Evolutionary conservation across 2,113 vertebrate species (phyloP).

Genomic region (Lucifuga dentata): DNA sequence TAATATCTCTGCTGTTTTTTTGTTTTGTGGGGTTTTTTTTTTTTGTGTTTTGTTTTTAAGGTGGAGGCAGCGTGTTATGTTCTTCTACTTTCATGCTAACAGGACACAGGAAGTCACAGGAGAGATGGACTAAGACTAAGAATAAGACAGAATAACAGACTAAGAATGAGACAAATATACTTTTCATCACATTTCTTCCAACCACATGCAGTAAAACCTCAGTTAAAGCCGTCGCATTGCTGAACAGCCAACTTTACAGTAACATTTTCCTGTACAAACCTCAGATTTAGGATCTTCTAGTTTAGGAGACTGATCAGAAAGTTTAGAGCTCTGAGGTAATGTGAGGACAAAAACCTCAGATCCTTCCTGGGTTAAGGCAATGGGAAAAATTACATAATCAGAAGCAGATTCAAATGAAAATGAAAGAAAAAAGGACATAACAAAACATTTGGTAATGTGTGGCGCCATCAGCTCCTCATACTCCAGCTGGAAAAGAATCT

Average conservation of each 20-base stretch:
- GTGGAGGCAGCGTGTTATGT: too few species aligned
- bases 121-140: too few species aligned
- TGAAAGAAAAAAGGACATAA: slow-evolving; percentile 39
- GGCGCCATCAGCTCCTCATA: slow-evolving; percentile 8
- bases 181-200: slow-evolving; percentile 15
- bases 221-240: slow-evolving; percentile 31
- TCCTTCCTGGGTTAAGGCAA: slow-evolving; percentile 14
- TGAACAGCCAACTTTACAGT: slow-evolving; percentile 46
- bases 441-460: slow-evolving; percentile 29
- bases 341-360: slow-evolving; percentile 32
- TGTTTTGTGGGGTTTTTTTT: too few species aligned
- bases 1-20: too few species aligned
- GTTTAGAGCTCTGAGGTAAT: too few species aligned
- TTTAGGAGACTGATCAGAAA: slow-evolving; percentile 35
- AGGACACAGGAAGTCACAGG: too few species aligned
- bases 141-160: too few species aligned
- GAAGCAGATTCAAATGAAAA: slow-evolving; percentile 24
- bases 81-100: too few species aligned
- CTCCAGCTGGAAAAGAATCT: slow-evolving; percentile 35
- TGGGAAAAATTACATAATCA: slow-evolving; percentile 41
- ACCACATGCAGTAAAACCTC: slow-evolving; percentile 5
- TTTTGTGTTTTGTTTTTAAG: too few species aligned
- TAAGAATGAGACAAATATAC: too few species aligned
- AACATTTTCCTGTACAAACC: slow-evolving; percentile 61
- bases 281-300: slow-evolving; percentile 53